Evolutionary conservation across 92 coral and sea anemone species (phyloP).

Genomic region (Porites lobata): DNA sequence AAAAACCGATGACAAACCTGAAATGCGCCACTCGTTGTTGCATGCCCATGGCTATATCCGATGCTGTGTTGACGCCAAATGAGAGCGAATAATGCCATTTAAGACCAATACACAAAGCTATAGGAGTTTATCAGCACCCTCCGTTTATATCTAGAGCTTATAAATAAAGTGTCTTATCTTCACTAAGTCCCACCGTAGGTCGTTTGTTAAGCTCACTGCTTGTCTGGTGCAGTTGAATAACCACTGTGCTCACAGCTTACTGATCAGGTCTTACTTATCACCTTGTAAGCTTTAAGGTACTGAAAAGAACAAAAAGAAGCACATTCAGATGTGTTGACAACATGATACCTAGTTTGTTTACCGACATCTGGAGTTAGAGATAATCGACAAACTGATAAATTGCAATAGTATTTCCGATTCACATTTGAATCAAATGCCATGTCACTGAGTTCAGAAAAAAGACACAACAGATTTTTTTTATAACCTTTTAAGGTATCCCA

Average conservation of each 20-base stretch:
- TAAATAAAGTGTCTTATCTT: neutral
- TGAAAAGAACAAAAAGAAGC: constrained; percentile 11
- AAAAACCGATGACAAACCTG: too few species aligned
- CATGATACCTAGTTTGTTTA: constrained; percentile 52
- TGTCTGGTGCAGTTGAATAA: neutral
- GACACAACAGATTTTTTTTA: too few species aligned
- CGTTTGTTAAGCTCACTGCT: neutral
- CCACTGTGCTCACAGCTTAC: neutral
- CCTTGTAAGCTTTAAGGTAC: neutral
- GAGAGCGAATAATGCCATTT: neutral
- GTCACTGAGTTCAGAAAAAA: neutral
- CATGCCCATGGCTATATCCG: too few species aligned
- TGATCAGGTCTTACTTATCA: constrained; percentile 15
- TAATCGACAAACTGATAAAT: constrained; percentile 39
- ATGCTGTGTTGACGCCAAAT: neutral
- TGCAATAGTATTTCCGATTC: constrained; percentile 47
- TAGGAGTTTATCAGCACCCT: constrained; percentile 32
- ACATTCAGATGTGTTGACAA: constrained; percentile 39
- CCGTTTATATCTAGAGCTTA: neutral
- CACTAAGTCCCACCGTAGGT: neutral
- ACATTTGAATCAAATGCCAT: constrained; percentile 16
- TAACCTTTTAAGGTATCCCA: too few species aligned
- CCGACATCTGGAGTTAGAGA: constrained; percentile 45
- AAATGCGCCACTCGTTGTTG: too few species aligned
- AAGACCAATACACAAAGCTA: neutral